Evolutionary conservation across 2,113 vertebrate genomes (phyloP).

Genomic region (Cephalopterus ornatus): DNA sequence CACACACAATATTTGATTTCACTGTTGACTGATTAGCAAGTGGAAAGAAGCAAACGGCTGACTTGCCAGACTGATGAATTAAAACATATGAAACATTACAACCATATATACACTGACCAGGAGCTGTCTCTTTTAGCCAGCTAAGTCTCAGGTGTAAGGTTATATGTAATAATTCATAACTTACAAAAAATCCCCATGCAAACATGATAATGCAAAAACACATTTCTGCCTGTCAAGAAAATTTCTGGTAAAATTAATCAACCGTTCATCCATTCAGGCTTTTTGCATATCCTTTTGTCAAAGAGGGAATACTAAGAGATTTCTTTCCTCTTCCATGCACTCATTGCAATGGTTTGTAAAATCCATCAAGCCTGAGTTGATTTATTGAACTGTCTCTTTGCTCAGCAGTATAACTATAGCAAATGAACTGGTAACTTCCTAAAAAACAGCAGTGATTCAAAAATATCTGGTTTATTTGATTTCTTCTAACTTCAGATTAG

Average conservation of each 20-base stretch:
- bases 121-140: conserved; percentile 70
- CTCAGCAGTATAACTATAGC: conserved; percentile 98
- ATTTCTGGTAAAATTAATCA: conserved; percentile 99
- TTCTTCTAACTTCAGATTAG: conserved; percentile 65
- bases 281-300: conserved; percentile 99
- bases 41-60: conserved; percentile 40
- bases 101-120: conserved; percentile 52
- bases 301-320: conserved; percentile 92
- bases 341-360: conserved; percentile 93
- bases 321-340: conserved; percentile 88
- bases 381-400: conserved; percentile 99
- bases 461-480: conserved; percentile 75
- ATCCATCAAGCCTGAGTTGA: conserved; percentile 99
- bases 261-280: conserved; percentile 99
- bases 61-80: conserved; percentile 23
- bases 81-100: conserved; percentile 51
- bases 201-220: conserved; percentile 92
- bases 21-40: conserved; percentile 53
- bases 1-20: conserved; percentile 53
- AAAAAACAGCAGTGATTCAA: conserved; percentile 81
- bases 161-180: conserved; percentile 88
- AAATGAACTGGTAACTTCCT: conserved; percentile 98
- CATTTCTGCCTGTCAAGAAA: conserved; percentile 98
- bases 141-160: conserved; percentile 90
- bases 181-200: conserved; percentile 85